phyloP scores from a whole-genome alignment of 2,113 vertebrate species.

The Phyllostomus discolor region DNA sequence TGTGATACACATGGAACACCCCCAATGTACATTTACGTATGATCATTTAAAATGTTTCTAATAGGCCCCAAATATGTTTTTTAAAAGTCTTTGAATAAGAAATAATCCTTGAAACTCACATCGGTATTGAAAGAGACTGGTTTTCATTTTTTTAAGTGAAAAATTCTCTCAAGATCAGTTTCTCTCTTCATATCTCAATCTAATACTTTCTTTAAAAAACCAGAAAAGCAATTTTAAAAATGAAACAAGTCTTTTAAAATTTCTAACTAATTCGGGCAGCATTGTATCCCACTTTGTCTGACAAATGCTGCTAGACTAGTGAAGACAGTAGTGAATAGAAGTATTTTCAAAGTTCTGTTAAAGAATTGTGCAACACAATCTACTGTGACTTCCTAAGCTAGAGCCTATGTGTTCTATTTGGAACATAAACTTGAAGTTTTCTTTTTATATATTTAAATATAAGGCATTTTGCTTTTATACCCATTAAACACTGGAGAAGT shows the following conservation, averaged over 20 bases:
- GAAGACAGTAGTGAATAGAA: neutral
- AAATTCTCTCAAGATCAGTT: neutral
- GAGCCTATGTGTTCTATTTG: neutral
- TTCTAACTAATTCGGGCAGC: neutral
- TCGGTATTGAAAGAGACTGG: neutral
- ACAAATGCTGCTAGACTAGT: neutral
- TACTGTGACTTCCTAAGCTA: neutral
- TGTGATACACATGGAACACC: neutral
- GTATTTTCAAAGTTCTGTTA: neutral
- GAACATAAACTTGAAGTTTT: neutral
- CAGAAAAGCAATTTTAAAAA: conserved; percentile 16
- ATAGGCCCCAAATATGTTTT: neutral
- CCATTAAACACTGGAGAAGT: neutral
- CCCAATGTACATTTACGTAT: neutral
- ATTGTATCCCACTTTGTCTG: neutral
- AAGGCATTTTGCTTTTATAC: conserved; percentile 1
- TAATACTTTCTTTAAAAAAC: neutral
- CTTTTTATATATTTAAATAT: neutral
- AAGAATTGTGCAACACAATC: neutral
- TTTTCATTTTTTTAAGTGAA: conserved; percentile 18
- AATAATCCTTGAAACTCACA: conserved; percentile 4
- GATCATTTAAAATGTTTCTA: neutral
- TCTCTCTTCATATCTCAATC: neutral
- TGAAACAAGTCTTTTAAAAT: neutral
- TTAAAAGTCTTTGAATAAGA: conserved; percentile 1